Evolutionary conservation across 2,113 vertebrate genomes (phyloP).

Genomic region (Pagrus major): DNA sequence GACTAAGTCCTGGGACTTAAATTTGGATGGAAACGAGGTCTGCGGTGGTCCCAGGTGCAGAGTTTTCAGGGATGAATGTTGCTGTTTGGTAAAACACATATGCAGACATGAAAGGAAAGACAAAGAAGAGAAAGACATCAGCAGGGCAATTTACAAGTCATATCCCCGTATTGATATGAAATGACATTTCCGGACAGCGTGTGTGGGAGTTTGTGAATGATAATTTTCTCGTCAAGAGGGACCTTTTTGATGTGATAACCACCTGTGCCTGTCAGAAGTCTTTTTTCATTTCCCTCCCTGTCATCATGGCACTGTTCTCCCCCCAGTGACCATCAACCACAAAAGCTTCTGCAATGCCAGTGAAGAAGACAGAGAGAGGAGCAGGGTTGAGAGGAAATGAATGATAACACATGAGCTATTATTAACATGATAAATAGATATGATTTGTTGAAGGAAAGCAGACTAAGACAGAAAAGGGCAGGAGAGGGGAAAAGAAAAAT

Average conservation of each 20-base stretch:
- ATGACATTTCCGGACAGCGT: constrained; percentile 18
- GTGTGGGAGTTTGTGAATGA: not conserved
- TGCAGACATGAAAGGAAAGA: not conserved
- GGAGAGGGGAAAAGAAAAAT: not conserved
- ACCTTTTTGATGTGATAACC: constrained; percentile 58
- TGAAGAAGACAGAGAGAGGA: constrained; percentile 1
- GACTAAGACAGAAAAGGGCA: not conserved
- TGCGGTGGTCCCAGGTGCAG: too few species aligned
- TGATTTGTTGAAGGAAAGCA: not conserved
- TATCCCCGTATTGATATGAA: constrained; percentile 22
- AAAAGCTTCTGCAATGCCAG: constrained; percentile 7
- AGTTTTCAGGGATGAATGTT: not conserved
- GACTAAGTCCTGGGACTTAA: too few species aligned
- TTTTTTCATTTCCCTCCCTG: constrained; percentile 6
- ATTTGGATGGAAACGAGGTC: too few species aligned
- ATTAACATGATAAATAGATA: constrained; percentile 21
- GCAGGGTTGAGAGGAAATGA: constrained; percentile 18
- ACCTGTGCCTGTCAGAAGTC: constrained; percentile 28
- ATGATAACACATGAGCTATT: constrained; percentile 1
- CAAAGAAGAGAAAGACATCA: not conserved
- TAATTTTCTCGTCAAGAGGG: constrained; percentile 38
- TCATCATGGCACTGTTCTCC: not conserved
- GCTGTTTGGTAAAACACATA: not conserved
- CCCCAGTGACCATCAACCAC: constrained; percentile 6
- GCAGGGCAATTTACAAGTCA: not conserved